Evolutionary conservation across 2,797 vertebrate species (phyloP).

Genomic region (Karalla daura): DNA sequence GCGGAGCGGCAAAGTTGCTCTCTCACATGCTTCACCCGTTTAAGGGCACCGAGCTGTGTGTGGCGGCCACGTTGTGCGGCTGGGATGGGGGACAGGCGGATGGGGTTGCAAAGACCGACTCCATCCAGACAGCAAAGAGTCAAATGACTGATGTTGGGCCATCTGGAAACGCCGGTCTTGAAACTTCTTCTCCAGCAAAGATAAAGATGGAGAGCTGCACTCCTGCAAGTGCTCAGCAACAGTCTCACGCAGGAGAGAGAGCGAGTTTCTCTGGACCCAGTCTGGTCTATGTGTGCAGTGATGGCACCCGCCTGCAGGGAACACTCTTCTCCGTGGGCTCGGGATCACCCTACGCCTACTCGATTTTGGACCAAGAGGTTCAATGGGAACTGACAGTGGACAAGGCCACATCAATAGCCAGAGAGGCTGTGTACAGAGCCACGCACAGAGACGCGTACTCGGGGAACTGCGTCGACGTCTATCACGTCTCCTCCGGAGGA

Average conservation of each 20-base stretch:
- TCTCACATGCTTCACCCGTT: conserved; percentile 87
- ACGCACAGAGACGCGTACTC: conserved; percentile 88
- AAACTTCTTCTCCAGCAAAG: conserved; percentile 26
- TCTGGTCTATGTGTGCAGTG: conserved; percentile 87
- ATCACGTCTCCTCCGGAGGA: conserved; percentile 82
- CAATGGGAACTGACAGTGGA: conserved; percentile 78
- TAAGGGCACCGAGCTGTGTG: conserved; percentile 88
- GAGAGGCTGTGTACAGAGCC: conserved; percentile 86
- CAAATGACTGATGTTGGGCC: conserved; percentile 15
- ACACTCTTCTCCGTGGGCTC: conserved; percentile 88
- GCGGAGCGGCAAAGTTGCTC: conserved; percentile 86
- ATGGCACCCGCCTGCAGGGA: conserved; percentile 84
- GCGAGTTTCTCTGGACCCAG: conserved; percentile 71
- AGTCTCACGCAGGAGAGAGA: neutral
- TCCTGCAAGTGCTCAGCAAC: conserved; percentile 2
- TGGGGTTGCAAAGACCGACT: conserved; percentile 27
- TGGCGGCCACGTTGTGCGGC: conserved; percentile 90
- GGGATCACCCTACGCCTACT: conserved; percentile 89
- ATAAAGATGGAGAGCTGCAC: conserved; percentile 31
- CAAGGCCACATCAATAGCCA: conserved; percentile 78
- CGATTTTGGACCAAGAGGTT: conserved; percentile 84
- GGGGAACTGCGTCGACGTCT: conserved; percentile 87
- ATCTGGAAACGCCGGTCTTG: neutral
- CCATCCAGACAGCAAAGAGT: conserved; percentile 38
- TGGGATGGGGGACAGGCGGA: conserved; percentile 83